These are phyloP conservation scores for Limnephilus marmoratus DNA, from an alignment of 2,888 invertebrate genomes.

Conservation along the genomic window DNA sequence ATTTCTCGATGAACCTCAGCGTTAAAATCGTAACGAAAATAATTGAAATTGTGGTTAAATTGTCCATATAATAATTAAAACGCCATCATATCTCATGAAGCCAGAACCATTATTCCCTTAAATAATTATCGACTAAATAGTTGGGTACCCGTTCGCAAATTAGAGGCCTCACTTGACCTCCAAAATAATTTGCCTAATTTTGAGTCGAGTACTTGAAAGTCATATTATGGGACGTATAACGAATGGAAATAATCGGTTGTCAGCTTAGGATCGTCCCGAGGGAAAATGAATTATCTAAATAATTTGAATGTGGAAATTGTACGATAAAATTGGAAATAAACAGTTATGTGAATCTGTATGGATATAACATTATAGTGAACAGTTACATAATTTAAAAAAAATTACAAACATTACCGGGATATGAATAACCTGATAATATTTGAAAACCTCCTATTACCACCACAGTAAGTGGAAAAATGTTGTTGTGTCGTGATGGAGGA, in stretches of 20 bases:
- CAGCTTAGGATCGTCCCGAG: constrained; percentile 28
- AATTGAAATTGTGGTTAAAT: too few species aligned
- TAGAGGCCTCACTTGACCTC: not conserved
- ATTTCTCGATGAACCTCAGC: too few species aligned
- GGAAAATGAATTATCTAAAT: constrained; percentile 35
- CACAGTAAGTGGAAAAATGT: too few species aligned
- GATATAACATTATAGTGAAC: too few species aligned
- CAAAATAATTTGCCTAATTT: not conserved
- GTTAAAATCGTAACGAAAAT: too few species aligned
- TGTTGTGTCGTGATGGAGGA: too few species aligned
- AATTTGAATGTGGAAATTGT: not conserved
- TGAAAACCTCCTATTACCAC: too few species aligned
- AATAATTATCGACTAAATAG: not conserved
- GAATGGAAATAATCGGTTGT: constrained; percentile 23
- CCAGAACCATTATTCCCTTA: not conserved
- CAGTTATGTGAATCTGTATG: not conserved
- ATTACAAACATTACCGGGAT: too few species aligned
- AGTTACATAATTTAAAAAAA: too few species aligned
- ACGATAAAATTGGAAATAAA: not conserved
- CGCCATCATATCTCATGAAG: not conserved
- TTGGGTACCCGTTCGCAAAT: not conserved
- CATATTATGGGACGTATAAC: constrained; percentile 2
- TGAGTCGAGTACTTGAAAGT: not conserved
- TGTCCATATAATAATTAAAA: too few species aligned
- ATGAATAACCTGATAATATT: too few species aligned